A percentile compares a stretch with the other conserved stretches of the same genome.
Conservation (phyloP, 2,113 vertebrate species). For the Leucoraja erinaceus region DNA sequence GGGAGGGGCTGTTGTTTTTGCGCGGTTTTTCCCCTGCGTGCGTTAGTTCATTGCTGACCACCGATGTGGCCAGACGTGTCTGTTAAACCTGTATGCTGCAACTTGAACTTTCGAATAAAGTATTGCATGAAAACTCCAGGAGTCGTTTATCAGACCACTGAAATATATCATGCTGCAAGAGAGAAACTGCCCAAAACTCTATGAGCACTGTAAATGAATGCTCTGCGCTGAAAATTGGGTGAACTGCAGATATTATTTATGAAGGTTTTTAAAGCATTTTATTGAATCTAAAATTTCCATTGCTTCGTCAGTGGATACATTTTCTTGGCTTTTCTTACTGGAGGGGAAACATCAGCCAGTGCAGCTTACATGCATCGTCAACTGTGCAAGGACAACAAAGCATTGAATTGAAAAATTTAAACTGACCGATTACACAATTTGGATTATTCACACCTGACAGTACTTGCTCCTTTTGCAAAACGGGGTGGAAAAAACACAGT, state of each 20-base stretch:
- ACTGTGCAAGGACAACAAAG: background rate
- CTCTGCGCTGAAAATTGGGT: background rate
- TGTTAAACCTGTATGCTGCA: too few relatives aligned
- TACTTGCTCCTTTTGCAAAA: background rate
- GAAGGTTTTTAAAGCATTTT: background rate
- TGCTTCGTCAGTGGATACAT: background rate
- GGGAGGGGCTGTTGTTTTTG: too few relatives aligned
- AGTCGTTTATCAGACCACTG: too few relatives aligned
- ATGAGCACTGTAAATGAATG: background rate
- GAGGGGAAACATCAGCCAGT: background rate
- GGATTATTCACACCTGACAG: background rate
- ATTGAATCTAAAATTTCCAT: background rate
- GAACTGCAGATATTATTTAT: background rate
- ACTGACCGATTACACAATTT: background rate
- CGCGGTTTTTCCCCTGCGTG: too few relatives aligned
- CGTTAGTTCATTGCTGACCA: too few relatives aligned
- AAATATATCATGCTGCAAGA: background rate
- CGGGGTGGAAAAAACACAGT: too few relatives aligned
- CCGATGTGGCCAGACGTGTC: too few relatives aligned
- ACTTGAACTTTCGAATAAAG: too few relatives aligned
- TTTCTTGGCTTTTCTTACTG: background rate
- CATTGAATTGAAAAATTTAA: background rate
- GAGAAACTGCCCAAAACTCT: background rate
- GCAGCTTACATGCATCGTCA: background rate
- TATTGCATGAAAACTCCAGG: too few relatives aligned